These are phyloP conservation scores for Venustaconcha ellipsiformis DNA, from an alignment of 1,140 invertebrate species.

Conservation along the genomic window DNA sequence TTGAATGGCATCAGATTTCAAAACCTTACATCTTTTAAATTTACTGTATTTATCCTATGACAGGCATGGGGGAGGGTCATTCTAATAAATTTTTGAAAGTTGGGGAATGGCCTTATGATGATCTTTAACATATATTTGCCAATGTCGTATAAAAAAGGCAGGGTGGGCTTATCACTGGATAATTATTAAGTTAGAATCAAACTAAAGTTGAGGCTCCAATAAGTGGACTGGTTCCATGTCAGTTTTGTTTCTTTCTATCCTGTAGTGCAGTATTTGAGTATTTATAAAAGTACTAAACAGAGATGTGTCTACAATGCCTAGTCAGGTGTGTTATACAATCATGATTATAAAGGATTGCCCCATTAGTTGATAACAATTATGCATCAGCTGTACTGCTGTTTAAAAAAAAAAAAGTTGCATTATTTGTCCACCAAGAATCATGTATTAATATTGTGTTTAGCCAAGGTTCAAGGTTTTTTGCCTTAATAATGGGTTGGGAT, in stretches of 20 bases:
- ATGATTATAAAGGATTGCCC: too few species aligned
- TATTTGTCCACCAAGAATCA: too few species aligned
- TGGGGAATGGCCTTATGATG: not conserved
- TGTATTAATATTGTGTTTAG: too few species aligned
- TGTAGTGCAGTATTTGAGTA: not conserved
- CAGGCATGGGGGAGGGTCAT: not conserved
- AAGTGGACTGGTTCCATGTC: not conserved
- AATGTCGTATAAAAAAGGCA: not conserved
- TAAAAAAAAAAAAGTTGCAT: too few species aligned
- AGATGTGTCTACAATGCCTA: too few species aligned
- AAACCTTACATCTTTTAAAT: not conserved
- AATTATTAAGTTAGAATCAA: not conserved
- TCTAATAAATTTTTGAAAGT: not conserved
- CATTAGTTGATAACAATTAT: too few species aligned
- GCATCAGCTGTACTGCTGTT: too few species aligned
- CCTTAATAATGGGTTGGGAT: too few species aligned
- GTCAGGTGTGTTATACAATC: too few species aligned
- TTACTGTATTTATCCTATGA: not conserved
- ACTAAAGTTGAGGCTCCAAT: not conserved
- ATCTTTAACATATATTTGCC: not conserved
- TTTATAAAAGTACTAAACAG: too few species aligned
- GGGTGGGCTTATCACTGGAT: not conserved
- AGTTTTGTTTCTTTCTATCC: conserved; percentile 2
- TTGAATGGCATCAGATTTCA: not conserved
- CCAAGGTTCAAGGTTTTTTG: too few species aligned